A percentile compares a stretch with the other conserved stretches of the same genome.
Evolutionary conservation across 2,113 vertebrate genomes (phyloP).

Genomic region (Probosciger aterrimus): DNA sequence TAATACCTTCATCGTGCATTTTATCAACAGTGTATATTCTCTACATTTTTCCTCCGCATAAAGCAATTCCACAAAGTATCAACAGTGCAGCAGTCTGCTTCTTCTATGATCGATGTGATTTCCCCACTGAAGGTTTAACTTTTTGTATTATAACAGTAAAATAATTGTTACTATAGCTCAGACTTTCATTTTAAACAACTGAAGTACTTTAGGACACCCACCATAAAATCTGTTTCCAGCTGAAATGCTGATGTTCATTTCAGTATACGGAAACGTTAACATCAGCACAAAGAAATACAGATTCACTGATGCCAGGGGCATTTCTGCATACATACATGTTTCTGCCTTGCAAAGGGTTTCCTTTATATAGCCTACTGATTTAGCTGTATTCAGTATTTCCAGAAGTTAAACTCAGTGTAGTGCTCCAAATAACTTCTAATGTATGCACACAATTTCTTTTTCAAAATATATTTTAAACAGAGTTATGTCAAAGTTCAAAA

Average conservation of each 20-base stretch:
- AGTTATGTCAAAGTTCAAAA: background rate
- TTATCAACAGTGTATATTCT: background rate
- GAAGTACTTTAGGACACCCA: background rate
- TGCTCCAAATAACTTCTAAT: background rate
- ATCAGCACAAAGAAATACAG: background rate
- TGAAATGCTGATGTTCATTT: background rate
- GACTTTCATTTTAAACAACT: background rate
- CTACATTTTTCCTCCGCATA: background rate
- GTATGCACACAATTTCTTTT: background rate
- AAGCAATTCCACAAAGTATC: background rate
- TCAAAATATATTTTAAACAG: background rate
- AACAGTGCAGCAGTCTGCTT: background rate
- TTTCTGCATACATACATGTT: background rate
- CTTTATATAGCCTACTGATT: background rate
- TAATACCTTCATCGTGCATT: background rate
- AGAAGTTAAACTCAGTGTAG: background rate
- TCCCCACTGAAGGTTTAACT: background rate
- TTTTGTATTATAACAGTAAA: background rate
- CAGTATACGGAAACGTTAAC: background rate
- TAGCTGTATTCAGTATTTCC: background rate
- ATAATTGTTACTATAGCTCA: background rate
- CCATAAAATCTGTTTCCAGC: background rate
- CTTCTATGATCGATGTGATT: background rate
- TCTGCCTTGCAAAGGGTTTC: background rate
- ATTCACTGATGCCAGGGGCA: background rate